Evolutionary conservation across 2,113 vertebrate species (phyloP).

Genomic region (Tetrax tetrax): DNA sequence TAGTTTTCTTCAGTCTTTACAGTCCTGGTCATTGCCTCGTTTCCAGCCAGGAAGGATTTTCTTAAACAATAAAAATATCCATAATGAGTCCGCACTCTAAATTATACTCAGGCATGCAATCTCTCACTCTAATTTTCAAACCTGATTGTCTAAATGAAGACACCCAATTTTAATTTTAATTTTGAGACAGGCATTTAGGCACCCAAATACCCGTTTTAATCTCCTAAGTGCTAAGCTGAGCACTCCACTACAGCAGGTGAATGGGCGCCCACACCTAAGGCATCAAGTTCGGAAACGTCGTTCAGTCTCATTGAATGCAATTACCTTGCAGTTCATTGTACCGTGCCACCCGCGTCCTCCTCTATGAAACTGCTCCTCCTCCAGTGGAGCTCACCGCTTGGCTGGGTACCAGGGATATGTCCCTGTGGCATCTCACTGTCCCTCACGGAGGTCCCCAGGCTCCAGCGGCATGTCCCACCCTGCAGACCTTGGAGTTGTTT

Average conservation of each 20-base stretch:
- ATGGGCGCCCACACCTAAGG: neutral
- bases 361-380: neutral
- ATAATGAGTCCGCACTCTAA: neutral
- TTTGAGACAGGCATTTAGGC: slow-evolving; percentile 5
- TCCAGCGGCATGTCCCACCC: accelerated
- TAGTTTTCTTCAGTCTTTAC: slow-evolving; percentile 59
- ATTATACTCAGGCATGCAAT: slow-evolving; percentile 37
- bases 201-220: neutral
- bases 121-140: slow-evolving; percentile 28
- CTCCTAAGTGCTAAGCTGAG: neutral
- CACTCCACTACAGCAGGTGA: neutral
- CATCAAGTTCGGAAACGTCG: accelerated
- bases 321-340: accelerated
- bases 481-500: neutral
- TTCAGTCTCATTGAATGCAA: neutral
- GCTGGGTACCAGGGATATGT: neutral
- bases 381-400: neutral
- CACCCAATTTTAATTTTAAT: slow-evolving; percentile 2
- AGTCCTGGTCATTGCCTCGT: slow-evolving; percentile 51
- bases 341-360: accelerated
- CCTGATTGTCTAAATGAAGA: slow-evolving; percentile 13
- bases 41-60: slow-evolving; percentile 64
- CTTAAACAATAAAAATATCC: slow-evolving; percentile 40
- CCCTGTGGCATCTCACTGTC: accelerated
- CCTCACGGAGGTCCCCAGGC: neutral